phyloP scores from a whole-genome alignment of 92 coral and sea anemone species.

The Phenganax marumi region DNA sequence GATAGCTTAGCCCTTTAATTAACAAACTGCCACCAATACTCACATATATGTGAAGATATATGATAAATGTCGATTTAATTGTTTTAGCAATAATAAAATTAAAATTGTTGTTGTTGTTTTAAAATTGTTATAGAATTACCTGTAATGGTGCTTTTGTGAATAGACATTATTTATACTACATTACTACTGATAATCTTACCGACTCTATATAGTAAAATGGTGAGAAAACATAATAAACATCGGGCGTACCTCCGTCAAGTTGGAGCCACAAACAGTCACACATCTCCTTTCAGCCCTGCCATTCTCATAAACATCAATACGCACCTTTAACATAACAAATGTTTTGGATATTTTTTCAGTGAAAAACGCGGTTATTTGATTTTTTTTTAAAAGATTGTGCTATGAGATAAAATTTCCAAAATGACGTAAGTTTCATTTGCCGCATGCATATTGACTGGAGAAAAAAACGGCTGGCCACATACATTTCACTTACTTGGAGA shows the following conservation, averaged over 20 bases:
- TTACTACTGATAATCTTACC: too few species aligned
- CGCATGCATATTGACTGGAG: too few species aligned
- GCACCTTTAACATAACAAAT: constrained; percentile 50
- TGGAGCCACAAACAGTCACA: constrained; percentile 78
- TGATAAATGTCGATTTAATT: not conserved
- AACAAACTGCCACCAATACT: too few species aligned
- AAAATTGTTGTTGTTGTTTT: too few species aligned
- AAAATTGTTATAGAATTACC: not conserved
- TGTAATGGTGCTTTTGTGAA: too few species aligned
- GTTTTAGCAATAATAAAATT: not conserved
- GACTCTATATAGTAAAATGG: too few species aligned
- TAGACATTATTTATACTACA: too few species aligned
- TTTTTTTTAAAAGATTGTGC: not conserved
- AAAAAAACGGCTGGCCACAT: too few species aligned
- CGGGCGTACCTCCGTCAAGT: constrained; percentile 65
- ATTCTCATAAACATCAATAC: constrained; percentile 75
- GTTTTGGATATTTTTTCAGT: not conserved
- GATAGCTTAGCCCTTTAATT: too few species aligned
- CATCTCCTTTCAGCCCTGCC: constrained; percentile 70
- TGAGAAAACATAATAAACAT: not conserved
- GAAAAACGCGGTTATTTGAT: not conserved
- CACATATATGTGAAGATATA: not conserved
- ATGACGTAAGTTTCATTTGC: too few species aligned
- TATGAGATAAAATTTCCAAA: too few species aligned
- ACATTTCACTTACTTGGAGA: too few species aligned